These are phyloP conservation scores for Spisula solida DNA, from an alignment of 2,888 invertebrate genomes.

Conservation along the genomic window DNA sequence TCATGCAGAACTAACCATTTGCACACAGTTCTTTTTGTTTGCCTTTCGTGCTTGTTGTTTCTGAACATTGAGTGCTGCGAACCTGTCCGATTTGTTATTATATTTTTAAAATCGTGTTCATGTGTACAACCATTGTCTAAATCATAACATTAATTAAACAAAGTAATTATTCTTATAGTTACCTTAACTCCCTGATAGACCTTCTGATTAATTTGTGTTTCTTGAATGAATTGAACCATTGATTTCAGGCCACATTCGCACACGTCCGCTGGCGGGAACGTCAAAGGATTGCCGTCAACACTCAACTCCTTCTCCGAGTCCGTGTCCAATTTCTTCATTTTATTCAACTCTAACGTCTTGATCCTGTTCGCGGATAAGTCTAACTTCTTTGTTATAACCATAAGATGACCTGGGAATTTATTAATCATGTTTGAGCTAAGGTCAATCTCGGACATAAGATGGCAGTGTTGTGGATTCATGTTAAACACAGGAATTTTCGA, in stretches of 20 bases:
- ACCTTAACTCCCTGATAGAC: slow-evolving; percentile 82
- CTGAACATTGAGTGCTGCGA: too few species aligned
- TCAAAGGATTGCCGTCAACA: slow-evolving; percentile 84
- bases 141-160: too few species aligned
- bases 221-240: slow-evolving; percentile 85
- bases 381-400: slow-evolving; percentile 82
- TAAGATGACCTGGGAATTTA: slow-evolving; percentile 86
- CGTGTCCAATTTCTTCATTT: slow-evolving; percentile 83
- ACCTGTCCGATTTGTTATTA: too few species aligned
- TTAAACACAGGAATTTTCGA: slow-evolving; percentile 83
- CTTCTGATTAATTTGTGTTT: slow-evolving; percentile 82
- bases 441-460: slow-evolving; percentile 81
- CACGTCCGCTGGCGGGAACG: slow-evolving; percentile 84
- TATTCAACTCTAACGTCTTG: slow-evolving; percentile 78
- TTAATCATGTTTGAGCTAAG: slow-evolving; percentile 84
- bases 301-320: slow-evolving; percentile 78
- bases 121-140: too few species aligned
- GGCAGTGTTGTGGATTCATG: slow-evolving; percentile 78
- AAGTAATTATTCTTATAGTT: background rate
- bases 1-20: too few species aligned
- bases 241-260: slow-evolving; percentile 84
- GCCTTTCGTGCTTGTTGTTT: too few species aligned
- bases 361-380: slow-evolving; percentile 85
- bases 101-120: too few species aligned
- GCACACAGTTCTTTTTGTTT: too few species aligned